These are phyloP conservation scores for Syndactyla subalaris DNA, from an alignment of 2,797 vertebrate genomes.

Conservation along the genomic window DNA sequence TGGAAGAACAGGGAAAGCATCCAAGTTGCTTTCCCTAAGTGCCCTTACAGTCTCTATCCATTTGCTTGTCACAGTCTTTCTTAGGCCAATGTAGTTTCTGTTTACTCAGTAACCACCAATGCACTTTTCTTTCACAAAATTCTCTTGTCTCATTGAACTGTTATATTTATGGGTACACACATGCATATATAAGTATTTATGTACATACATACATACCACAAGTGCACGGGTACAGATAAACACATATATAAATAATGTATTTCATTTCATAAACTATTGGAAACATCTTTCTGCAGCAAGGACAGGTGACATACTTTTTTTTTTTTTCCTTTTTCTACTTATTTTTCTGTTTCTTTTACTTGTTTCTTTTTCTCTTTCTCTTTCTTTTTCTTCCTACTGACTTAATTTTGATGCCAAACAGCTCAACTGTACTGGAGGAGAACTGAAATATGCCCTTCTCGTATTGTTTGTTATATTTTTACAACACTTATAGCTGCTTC, in stretches of 20 bases:
- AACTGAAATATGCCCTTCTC: neutral
- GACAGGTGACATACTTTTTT: neutral
- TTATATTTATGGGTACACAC: neutral
- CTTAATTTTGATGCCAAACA: neutral
- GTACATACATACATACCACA: neutral
- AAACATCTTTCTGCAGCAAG: neutral
- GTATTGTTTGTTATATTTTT: neutral
- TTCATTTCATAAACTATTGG: neutral
- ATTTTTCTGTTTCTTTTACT: no score
- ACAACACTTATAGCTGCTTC: neutral
- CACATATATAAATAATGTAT: fast-evolving
- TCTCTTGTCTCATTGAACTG: neutral
- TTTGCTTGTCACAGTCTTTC: neutral
- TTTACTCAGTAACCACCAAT: neutral
- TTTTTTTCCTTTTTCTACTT: no score
- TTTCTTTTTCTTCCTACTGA: neutral
- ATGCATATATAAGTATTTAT: neutral
- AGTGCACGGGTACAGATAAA: neutral
- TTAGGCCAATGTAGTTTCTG: neutral
- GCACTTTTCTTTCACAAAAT: neutral
- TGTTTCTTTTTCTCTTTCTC: no score
- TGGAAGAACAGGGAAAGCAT: neutral
- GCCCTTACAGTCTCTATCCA: neutral
- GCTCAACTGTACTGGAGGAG: neutral
- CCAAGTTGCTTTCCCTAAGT: neutral